Evolutionary conservation across 2,888 invertebrate genomes (phyloP), one percentile per base, ranked within the genome.

Genomic region (Endotricha flammealis): DNA sequence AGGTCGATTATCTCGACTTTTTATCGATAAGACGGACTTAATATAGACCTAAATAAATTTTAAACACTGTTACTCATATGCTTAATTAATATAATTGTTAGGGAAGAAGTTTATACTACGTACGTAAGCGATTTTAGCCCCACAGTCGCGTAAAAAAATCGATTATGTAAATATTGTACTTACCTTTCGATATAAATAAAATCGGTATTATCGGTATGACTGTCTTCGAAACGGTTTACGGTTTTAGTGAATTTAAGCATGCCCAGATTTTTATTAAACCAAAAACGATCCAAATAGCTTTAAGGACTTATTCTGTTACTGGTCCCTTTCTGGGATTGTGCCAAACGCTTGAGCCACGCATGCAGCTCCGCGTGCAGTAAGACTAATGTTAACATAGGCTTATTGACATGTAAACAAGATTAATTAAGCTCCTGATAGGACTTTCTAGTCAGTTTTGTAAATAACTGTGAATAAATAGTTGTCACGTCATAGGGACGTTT

Each of bases 401-500:
- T 67, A 64, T 38, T 64, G 64, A 50, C 56, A 58, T 63, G 60
- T 68, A 68, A 75, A 74, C 65, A 66, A 73, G 69, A 63, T 64
- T 60, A 65, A 54, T n/a, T 34, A 50, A 72, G 73, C 65, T 80
- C 76, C 68, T 70, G 75, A 78, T 73, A 75, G 76, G 74, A 72
- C 69, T 66, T 71, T 74, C 83, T 85, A 86, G 85, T 86, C 85
- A 83, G 73, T 79, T 66, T 76, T 83, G 83, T 83, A 86, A 75
- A 83, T 83, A 86, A 77, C 70, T 86, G 85, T 86, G 85, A 86
- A 85, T 86, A 86, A 59, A 72, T 81, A 82, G 77, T 76, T 70
- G 75, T 69, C 73, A 61, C 80, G 81, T 78, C 81, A 60, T 63
- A 70, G 53, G 50, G 80, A 65, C 81, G 80, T 66, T 73, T 76